These are phyloP conservation scores for Dryocosmus kuriphilus DNA, from an alignment of 2,888 invertebrate species.

Conservation along the genomic window DNA sequence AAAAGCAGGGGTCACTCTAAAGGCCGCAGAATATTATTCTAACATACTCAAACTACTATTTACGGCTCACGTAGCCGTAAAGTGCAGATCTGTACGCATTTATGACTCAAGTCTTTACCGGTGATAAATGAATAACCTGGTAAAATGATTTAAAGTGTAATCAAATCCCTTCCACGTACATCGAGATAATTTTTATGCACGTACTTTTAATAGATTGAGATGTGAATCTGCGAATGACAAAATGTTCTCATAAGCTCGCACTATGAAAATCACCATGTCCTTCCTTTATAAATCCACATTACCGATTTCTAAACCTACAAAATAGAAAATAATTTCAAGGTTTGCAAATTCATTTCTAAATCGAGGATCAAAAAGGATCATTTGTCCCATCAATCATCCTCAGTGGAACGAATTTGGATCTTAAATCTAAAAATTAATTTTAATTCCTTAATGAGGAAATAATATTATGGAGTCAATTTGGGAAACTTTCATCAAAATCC, in stretches of 20 bases:
- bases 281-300: neutral
- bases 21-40: slow-evolving; percentile 57
- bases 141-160: slow-evolving; percentile 51
- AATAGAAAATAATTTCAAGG: too few species aligned
- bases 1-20: slow-evolving; percentile 64
- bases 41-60: slow-evolving; percentile 42
- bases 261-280: neutral
- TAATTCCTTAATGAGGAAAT: neutral
- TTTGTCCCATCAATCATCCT: neutral
- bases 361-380: neutral
- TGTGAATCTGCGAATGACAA: too few species aligned
- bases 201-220: neutral
- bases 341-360: neutral
- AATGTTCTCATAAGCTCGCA: neutral
- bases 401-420: neutral
- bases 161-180: slow-evolving; percentile 12
- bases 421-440: neutral
- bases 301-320: neutral
- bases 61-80: neutral
- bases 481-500: neutral
- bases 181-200: neutral
- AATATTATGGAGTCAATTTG: neutral
- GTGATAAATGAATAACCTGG: slow-evolving; percentile 50
- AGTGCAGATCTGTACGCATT: neutral
- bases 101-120: slow-evolving; percentile 37